phyloP scores from a whole-genome alignment of 2,888 invertebrate genomes.

The Gnatocerus cornutus region DNA sequence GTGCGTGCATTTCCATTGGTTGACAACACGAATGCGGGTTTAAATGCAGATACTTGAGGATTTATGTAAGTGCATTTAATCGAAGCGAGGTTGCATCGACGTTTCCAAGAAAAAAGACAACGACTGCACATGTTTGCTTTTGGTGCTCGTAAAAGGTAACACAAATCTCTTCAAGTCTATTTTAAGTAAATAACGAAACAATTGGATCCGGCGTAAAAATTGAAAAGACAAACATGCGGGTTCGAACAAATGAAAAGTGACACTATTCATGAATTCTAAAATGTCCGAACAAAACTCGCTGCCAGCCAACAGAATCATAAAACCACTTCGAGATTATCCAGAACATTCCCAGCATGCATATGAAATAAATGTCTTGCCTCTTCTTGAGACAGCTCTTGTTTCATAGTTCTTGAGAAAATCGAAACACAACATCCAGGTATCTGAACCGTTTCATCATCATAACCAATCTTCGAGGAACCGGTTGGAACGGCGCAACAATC shows the following conservation, averaged over 20 bases:
- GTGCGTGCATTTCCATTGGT: too few relatives aligned
- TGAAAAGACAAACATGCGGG: constrained; percentile 28
- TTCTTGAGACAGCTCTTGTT: not conserved
- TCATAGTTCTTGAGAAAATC: not conserved
- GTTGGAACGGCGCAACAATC: constrained; percentile 5
- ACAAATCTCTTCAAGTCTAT: too few relatives aligned
- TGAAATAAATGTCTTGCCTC: constrained; percentile 16
- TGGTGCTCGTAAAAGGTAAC: constrained; percentile 16
- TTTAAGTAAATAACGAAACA: constrained; percentile 13
- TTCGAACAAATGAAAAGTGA: constrained; percentile 28
- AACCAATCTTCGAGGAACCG: constrained; percentile 17
- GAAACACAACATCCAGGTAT: constrained; percentile 10
- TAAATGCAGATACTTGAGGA: constrained; percentile 11
- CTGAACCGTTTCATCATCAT: constrained; percentile 9
- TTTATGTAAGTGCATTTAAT: constrained; percentile 11
- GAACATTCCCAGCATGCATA: constrained; percentile 16
- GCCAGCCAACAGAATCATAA: constrained; percentile 31
- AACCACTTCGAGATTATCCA: constrained; percentile 24
- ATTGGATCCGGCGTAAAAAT: constrained; percentile 22
- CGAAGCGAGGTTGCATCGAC: not conserved
- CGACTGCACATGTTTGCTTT: constrained; percentile 10
- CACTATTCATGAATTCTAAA: constrained; percentile 34
- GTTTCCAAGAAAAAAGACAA: not conserved
- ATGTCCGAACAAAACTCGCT: constrained; percentile 18
- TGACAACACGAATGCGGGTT: not conserved